Base-by-base conservation (phyloP, 2,113 vertebrate genomes). In the Labrus mixtus region DNA sequence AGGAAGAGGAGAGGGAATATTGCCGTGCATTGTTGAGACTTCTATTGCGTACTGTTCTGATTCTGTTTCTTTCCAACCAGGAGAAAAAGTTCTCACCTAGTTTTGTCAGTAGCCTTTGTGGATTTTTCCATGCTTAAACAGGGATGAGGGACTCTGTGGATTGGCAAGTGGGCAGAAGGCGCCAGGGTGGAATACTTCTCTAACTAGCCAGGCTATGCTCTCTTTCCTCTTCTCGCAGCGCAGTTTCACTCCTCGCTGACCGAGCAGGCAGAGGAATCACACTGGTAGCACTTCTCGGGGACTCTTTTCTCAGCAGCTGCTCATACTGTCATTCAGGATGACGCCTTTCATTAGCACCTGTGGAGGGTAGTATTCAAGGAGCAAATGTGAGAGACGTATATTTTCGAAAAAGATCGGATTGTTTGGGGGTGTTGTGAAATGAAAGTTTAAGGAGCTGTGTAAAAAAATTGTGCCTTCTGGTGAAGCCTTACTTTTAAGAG, bases 1-100 rank as follows among this genome's bases (percentile, higher is more conserved):
- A 92, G 90, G 90, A 93, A 92, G 87, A 83, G 80, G 61, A 87
- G 83, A 91, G 72, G 82, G 86, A 92, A 91, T 90, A 86, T 92
- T 88, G 78, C 83, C 54, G 77, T 83, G 68, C 87, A 87, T 87
- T 86, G 89, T 91, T 80, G 67, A 80, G 87, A 90, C 81, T 89
- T 91, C 59, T 81, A 10, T 68, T 13, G 73, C 41, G 22, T 33
- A 67, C 81, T 64, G 68, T 81, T 84, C 78, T 73, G 89, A 87
- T 73, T 57, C 68, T 61, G 46, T 68, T 73, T 66, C 50, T 75
- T 41, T 83, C 37, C 16, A 29, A 45, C 25, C 45, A 63, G 73
- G 73, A 87, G n/a, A 25, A 65, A 79, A 90, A 87, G 80, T 90
- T 90, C 58, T 71, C 53, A 3, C 68, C 43, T 68, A 78, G 66